A percentile compares a stretch with the other conserved stretches of the same genome.
Conservation (phyloP, 2,888 invertebrate species). For the Ellobium chinense region DNA sequence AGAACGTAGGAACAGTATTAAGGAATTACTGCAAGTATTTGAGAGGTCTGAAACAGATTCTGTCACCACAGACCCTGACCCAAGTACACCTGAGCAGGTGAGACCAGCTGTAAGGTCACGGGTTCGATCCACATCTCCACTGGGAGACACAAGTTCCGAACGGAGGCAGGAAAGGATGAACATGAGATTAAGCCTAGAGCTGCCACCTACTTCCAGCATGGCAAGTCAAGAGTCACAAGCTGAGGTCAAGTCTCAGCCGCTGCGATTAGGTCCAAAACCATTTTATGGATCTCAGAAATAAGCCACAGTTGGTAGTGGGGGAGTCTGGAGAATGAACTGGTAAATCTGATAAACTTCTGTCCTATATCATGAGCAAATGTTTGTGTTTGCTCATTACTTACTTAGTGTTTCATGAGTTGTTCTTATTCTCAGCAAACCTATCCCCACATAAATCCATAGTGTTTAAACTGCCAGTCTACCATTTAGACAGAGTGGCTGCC, state of each 20-base stretch:
- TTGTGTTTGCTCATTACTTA: too few species aligned
- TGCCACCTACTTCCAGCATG: constrained; percentile 53
- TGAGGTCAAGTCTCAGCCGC: constrained; percentile 55
- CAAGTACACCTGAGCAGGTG: constrained; percentile 22
- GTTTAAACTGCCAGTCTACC: too few species aligned
- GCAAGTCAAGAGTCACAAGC: constrained; percentile 20
- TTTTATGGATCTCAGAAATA: constrained; percentile 65
- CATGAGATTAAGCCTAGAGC: constrained; percentile 60
- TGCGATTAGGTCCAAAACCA: constrained; percentile 73
- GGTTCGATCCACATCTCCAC: neutral
- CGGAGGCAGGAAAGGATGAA: constrained; percentile 16
- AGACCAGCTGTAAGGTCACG: constrained; percentile 47
- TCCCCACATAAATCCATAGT: too few species aligned
- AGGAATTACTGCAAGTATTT: constrained; percentile 69
- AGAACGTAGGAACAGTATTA: constrained; percentile 71
- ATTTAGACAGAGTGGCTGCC: too few species aligned
- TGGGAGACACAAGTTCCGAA: neutral
- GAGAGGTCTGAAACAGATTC: constrained; percentile 56
- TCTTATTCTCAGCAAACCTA: too few species aligned
- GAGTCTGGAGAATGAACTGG: too few species aligned
- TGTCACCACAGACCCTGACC: constrained; percentile 29
- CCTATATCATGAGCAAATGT: too few species aligned
- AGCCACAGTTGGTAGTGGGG: too few species aligned
- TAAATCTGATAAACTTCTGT: too few species aligned
- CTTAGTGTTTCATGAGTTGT: too few species aligned